Base-by-base conservation (phyloP, 1,140 invertebrate genomes). In the Bombus confusus region DNA sequence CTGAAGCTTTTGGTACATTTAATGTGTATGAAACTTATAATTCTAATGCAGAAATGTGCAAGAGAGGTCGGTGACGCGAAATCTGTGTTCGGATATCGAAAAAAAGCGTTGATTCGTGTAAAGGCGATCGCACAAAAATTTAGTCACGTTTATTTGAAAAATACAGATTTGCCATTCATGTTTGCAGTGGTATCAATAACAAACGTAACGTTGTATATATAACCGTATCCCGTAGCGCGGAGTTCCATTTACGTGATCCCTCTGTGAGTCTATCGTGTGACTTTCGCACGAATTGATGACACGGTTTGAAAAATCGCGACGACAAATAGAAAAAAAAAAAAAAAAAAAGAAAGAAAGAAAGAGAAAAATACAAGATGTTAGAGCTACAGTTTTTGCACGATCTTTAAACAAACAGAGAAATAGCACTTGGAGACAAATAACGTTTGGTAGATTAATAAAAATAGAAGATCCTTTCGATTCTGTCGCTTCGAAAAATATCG, bases 221-320 rank as follows among this genome's bases (percentile, higher is more conserved):
- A 78, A 47, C 37, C 22, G 43, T 83, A 37, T 43, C 43, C 64
- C 28, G 62, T 57, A 8, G 43, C 88, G 73, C 52, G 47, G 80
- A 86, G 85, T 86, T 89, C 80, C 81, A 81, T 84, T 84, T 68
- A 22, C 39, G 13, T 25, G 68, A 59, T 39, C 34, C 37, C 9
- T 43, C 2, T 39, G n/a, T 43, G 37, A 25, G 47, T 80, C 43
- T n/a, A 83, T 69, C 43, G 18, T 43, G 22, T 18, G 28, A 66
- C 28, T 39, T 66, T 75, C 22, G 34, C 41, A 22, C 37, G 39
- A 79, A 79, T 64, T 28, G 39, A 41, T 57, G 31, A 47, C 31
- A 37, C 10, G 31, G 41, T 62, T 80, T n/a, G 43, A 34, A 80
- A 39, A n/a, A 47, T 31, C 28, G 59, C 59, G 12, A 28, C 1